A percentile compares a stretch with the other conserved stretches of the same genome.
phyloP scores from a whole-genome alignment of 1,140 invertebrate species.

The Drosophila busckii region DNA sequence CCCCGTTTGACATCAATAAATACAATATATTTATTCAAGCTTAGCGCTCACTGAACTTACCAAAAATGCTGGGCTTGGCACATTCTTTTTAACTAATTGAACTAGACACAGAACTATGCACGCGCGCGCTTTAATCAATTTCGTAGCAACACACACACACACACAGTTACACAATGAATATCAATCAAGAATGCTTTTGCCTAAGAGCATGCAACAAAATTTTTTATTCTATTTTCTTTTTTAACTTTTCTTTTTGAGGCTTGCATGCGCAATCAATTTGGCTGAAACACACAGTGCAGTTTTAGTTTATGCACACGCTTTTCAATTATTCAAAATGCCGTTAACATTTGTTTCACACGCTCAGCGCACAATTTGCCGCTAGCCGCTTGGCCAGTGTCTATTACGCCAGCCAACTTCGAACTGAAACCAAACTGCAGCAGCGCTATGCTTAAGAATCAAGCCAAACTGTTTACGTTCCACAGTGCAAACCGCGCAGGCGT shows the following conservation, averaged over 20 bases:
- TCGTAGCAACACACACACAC: constrained; percentile 4
- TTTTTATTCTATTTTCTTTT: constrained; percentile 25
- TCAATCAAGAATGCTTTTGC: constrained; percentile 49
- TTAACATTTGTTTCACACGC: constrained; percentile 26
- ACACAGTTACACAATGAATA: constrained; percentile 32
- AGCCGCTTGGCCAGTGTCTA: constrained; percentile 34
- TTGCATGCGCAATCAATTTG: constrained; percentile 57
- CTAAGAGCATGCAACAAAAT: constrained; percentile 60
- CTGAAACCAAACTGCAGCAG: constrained; percentile 25
- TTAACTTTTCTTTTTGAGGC: constrained; percentile 8
- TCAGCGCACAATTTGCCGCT: background rate
- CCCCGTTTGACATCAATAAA: constrained; percentile 43
- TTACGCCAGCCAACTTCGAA: constrained; percentile 55
- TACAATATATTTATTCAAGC: background rate
- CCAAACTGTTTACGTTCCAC: constrained; percentile 39
- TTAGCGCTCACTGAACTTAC: constrained; percentile 39
- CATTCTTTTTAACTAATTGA: too few relatives aligned
- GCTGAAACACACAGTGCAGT: constrained; percentile 3
- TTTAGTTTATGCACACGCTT: constrained; percentile 33
- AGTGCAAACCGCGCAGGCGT: constrained; percentile 45
- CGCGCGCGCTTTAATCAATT: constrained; percentile 60
- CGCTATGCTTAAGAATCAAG: constrained; percentile 41
- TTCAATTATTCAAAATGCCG: constrained; percentile 62
- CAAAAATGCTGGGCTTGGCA: too few relatives aligned
- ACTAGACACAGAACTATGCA: constrained; percentile 42